Evolutionary conservation across 2,888 invertebrate genomes (phyloP), one percentile per base, ranked within the genome.

Genomic region (Drosophila stalkeri): DNA sequence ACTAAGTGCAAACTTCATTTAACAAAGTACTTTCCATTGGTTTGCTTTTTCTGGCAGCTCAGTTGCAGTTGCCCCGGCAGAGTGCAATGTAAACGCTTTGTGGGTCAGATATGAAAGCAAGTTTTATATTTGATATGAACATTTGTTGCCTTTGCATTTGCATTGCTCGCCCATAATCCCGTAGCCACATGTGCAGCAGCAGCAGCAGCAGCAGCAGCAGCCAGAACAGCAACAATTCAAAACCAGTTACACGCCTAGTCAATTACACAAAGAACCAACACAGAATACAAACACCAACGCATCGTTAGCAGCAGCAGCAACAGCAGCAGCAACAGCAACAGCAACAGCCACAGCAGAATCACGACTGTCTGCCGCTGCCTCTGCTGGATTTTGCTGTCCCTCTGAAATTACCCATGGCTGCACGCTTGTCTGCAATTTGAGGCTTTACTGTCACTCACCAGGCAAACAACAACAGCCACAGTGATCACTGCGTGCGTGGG

Each of bases 211-310:
- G 33, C 35, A 35, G 44, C 66, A 65, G 64, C 68, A 80, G 61
- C 61, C 52, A 44, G 64, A 72, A 54, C 62, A 63, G 65, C 72
- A 82, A 80, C 78, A 78, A 77, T 75, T 80, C 68, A 76, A 85
- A 85, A 85, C 84, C 84, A 85, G 87, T 85, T 85, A 87, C 82
- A 85, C 74, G 85, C 85, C 87, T 76, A 87, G 85, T 86, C 87
- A 84, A 84, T 84, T 84, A 82, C 87, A 84, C 82, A 84, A 72
- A 80, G 81, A 83, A 80, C 67, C 77, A 80, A 52, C 63, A 68
- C 47, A 33, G 72, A 55, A 61, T 64, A 52, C 54, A 66, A 77
- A 84, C 82, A 73, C 86, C 83, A 86, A 83, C 84, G 86, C 81
- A 70, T 80, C 80, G 80, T 80, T 77, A 78, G 77, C 66, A 46